These are phyloP conservation scores for Bedellia somnulentella DNA, from an alignment of 2,888 invertebrate species.

Conservation along the genomic window DNA sequence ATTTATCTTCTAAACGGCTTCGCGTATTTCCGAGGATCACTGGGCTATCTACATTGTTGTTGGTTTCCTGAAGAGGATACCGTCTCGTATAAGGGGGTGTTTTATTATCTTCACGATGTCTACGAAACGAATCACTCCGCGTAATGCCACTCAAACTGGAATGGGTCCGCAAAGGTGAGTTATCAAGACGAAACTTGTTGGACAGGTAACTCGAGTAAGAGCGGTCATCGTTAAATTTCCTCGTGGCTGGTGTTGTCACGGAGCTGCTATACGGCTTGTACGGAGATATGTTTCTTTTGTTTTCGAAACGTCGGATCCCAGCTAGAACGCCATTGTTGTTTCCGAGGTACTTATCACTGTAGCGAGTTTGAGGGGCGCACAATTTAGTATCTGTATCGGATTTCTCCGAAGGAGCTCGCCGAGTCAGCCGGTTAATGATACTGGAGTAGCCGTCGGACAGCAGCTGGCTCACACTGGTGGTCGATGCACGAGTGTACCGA, in stretches of 20 bases:
- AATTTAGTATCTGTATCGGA: slow-evolving; percentile 48
- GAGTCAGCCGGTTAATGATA: slow-evolving; percentile 77
- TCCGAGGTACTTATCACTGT: slow-evolving; percentile 38
- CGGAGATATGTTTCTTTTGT: slow-evolving; percentile 40
- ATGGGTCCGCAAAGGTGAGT: slow-evolving; percentile 40
- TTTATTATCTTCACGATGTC: slow-evolving; percentile 40
- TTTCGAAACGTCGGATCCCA: slow-evolving; percentile 44
- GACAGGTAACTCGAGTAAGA: slow-evolving; percentile 41
- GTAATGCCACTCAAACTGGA: slow-evolving; percentile 35
- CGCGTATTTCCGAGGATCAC: slow-evolving; percentile 60
- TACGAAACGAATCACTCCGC: slow-evolving; percentile 51
- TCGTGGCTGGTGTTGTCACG: slow-evolving; percentile 18
- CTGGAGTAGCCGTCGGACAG: slow-evolving; percentile 85
- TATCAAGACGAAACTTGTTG: slow-evolving; percentile 35
- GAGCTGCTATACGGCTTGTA: slow-evolving; percentile 33
- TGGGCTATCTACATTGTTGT: slow-evolving; percentile 41
- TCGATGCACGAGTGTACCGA: slow-evolving; percentile 76
- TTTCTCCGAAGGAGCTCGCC: slow-evolving; percentile 77
- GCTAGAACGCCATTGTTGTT: slow-evolving; percentile 35
- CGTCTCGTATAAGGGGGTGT: slow-evolving; percentile 43
- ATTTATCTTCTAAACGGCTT: slow-evolving; percentile 76
- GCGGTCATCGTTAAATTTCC: slow-evolving; percentile 42
- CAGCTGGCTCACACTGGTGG: slow-evolving; percentile 82
- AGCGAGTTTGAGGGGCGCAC: slow-evolving; percentile 28
- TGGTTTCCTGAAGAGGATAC: slow-evolving; percentile 48